Conservation (phyloP, 1,140 invertebrate genomes). For the Zaprionus taronus region DNA sequence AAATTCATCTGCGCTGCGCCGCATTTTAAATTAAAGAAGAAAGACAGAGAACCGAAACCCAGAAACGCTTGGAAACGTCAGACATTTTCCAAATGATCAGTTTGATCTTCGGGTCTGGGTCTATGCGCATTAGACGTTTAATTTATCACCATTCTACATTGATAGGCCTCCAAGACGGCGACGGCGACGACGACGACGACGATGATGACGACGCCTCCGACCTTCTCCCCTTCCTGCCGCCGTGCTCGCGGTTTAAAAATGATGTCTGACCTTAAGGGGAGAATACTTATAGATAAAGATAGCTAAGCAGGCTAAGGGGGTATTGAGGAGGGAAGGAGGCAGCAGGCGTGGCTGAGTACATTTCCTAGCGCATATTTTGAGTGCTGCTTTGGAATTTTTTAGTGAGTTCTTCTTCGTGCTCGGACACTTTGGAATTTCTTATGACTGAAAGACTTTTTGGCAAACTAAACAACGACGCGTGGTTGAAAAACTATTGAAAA, state of each 20-base stretch:
- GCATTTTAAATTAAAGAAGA: conserved; percentile 69
- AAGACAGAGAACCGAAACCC: not conserved
- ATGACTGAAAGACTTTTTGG: conserved; percentile 35
- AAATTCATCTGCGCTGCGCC: conserved; percentile 24
- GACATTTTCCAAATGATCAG: conserved; percentile 35
- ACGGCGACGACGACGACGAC: not conserved
- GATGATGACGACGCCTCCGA: conserved; percentile 16
- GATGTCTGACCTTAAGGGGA: conserved; percentile 38
- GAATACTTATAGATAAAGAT: conserved; percentile 40
- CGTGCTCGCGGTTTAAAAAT: not conserved
- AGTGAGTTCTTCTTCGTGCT: conserved; percentile 28
- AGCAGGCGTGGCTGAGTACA: not conserved
- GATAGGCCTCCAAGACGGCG: conserved; percentile 25
- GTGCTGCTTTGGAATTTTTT: conserved; percentile 42
- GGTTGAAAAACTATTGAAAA: conserved; percentile 38
- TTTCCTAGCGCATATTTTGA: conserved; percentile 41
- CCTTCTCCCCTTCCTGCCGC: conserved; percentile 40
- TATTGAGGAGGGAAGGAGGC: not conserved
- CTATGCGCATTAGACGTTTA: conserved; percentile 64
- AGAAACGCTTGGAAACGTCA: conserved; percentile 1
- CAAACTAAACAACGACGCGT: conserved; percentile 17
- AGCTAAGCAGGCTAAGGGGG: conserved; percentile 22
- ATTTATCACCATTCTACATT: conserved; percentile 61
- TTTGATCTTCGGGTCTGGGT: conserved; percentile 42
- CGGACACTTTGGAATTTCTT: conserved; percentile 36